phyloP scores from a whole-genome alignment of 2,888 invertebrate genomes.

The Schizaphis graminum region DNA sequence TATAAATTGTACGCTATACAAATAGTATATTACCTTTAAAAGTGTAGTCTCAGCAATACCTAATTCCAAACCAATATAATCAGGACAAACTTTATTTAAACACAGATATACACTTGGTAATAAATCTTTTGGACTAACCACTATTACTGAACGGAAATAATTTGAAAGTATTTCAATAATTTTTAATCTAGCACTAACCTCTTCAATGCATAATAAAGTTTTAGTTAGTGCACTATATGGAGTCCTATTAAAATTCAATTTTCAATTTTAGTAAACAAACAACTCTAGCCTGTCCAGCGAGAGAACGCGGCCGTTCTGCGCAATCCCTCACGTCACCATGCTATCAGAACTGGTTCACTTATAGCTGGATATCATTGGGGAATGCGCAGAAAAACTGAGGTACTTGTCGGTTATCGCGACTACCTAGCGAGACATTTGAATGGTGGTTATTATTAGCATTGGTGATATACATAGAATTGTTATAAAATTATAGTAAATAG shows the following conservation, averaged over 20 bases:
- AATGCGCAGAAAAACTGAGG: no score
- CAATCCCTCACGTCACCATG: no score
- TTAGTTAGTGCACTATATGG: slow-evolving; percentile 93
- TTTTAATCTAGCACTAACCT: slow-evolving; percentile 85
- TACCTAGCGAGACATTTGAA: no score
- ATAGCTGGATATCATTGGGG: no score
- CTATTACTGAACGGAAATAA: slow-evolving; percentile 91
- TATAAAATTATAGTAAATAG: no score
- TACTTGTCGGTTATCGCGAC: no score
- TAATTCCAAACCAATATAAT: slow-evolving; percentile 92
- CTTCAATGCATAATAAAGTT: slow-evolving; percentile 92
- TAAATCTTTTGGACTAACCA: slow-evolving; percentile 89
- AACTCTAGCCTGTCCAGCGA: no score
- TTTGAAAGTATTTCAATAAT: slow-evolving; percentile 93
- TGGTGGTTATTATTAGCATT: no score
- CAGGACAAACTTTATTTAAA: slow-evolving; percentile 95
- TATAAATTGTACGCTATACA: neutral
- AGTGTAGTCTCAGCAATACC: slow-evolving; percentile 96
- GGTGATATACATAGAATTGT: no score
- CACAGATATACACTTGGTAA: slow-evolving; percentile 92
- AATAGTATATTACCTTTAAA: slow-evolving; percentile 77
- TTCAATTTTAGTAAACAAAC: neutral
- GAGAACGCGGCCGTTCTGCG: no score
- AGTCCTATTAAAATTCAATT: slow-evolving; percentile 75
- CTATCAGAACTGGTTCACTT: no score